Evolutionary conservation across 92 coral and sea anemone genomes (phyloP).

Genomic region (Epizoanthus fatuus): DNA sequence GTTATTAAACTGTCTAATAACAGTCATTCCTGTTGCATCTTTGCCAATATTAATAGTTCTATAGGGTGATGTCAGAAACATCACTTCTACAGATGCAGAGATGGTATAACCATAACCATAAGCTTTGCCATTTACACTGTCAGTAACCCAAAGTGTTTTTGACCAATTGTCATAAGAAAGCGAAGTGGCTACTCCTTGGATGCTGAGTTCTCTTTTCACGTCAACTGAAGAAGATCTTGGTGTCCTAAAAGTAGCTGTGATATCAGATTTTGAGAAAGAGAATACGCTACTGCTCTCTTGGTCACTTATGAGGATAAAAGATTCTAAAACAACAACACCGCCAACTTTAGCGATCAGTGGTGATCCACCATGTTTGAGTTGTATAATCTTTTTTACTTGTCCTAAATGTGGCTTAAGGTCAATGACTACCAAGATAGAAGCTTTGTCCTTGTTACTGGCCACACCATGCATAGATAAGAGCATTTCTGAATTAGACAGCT

Average conservation of each 20-base stretch:
- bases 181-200: conserved; percentile 79
- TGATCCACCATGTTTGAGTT: conserved; percentile 47
- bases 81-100: conserved; percentile 62
- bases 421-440: conserved; percentile 78
- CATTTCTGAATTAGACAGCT: conserved; percentile 68
- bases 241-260: conserved; percentile 55
- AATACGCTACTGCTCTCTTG: conserved; percentile 35
- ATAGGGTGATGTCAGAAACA: not conserved
- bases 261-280: conserved; percentile 48
- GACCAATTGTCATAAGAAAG: conserved; percentile 71
- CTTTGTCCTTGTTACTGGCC: conserved; percentile 65
- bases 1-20: conserved; percentile 75
- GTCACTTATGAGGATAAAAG: conserved; percentile 75
- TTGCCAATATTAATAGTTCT: conserved; percentile 62
- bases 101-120: conserved; percentile 80
- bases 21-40: conserved; percentile 84
- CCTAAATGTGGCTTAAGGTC: not conserved
- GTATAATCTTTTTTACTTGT: conserved; percentile 70
- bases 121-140: conserved; percentile 58
- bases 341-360: conserved; percentile 72
- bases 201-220: conserved; percentile 13
- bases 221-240: conserved; percentile 52
- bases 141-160: conserved; percentile 76
- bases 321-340: conserved; percentile 68
- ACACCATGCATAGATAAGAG: conserved; percentile 86